Evolutionary conservation across 2,797 vertebrate genomes (phyloP).

Genomic region (Melanotaenia pygmaea): DNA sequence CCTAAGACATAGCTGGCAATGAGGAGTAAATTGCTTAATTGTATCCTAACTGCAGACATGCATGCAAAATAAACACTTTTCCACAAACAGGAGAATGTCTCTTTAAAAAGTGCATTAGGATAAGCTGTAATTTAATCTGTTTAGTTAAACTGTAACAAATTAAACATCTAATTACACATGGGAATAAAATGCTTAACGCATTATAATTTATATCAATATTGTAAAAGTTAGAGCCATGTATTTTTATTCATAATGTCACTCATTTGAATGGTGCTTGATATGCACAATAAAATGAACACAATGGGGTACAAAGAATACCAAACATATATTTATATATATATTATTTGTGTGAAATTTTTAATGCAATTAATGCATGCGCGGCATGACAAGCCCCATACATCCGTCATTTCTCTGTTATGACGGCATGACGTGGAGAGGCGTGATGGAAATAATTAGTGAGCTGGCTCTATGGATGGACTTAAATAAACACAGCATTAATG

Average conservation of each 20-base stretch:
- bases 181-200: background rate
- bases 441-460: too few species aligned
- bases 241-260: background rate
- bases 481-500: too few species aligned
- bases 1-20: slow-evolving; percentile 12
- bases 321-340: background rate
- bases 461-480: too few species aligned
- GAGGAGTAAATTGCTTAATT: slow-evolving; percentile 1
- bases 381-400: too few species aligned
- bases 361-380: too few species aligned
- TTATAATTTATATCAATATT: background rate
- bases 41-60: slow-evolving; percentile 1
- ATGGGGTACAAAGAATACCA: background rate
- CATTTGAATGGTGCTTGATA: background rate
- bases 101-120: background rate
- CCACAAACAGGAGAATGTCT: background rate
- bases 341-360: too few species aligned
- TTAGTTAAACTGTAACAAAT: background rate
- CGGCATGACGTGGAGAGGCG: too few species aligned
- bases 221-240: background rate
- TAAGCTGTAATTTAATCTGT: background rate
- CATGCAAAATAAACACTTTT: slow-evolving; percentile 3
- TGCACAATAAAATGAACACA: background rate
- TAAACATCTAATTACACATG: background rate
- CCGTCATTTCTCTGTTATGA: too few species aligned